Percentiles rank a stretch among this genome's conserved stretches.
Evolutionary conservation across 2,888 invertebrate genomes (phyloP).

Genomic region (Brenthis ino): DNA sequence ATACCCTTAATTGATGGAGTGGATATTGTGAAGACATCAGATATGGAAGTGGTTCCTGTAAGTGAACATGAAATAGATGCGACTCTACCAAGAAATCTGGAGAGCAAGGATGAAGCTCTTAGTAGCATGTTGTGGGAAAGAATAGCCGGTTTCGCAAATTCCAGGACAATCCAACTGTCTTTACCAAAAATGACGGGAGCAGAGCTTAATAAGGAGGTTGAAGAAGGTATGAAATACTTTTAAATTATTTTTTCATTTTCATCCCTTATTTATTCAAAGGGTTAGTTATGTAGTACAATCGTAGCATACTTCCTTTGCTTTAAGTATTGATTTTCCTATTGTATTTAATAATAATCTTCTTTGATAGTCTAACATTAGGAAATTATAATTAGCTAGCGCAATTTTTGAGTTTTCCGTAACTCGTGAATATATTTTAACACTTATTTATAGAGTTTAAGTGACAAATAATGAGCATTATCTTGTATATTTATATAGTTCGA

Average conservation of each 20-base stretch:
- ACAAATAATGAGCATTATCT: too few species aligned
- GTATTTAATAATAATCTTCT: neutral
- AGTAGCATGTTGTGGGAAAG: conserved; percentile 87
- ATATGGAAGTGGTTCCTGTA: conserved; percentile 69
- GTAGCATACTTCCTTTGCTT: too few species aligned
- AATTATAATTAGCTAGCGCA: neutral
- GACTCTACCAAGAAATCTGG: conserved; percentile 84
- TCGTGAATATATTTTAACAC: too few species aligned
- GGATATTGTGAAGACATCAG: conserved; percentile 83
- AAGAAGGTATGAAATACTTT: conserved; percentile 85
- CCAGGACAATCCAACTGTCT: conserved; percentile 88
- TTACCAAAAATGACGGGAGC: conserved; percentile 87
- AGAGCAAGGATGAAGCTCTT: conserved; percentile 86
- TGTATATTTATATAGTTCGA: too few species aligned
- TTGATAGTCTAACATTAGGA: neutral
- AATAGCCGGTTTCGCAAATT: conserved; percentile 86
- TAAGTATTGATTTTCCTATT: too few species aligned
- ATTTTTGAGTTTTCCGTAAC: neutral
- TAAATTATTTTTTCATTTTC: neutral
- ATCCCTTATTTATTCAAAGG: neutral
- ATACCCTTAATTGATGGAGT: conserved; percentile 84
- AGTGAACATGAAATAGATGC: conserved; percentile 88
- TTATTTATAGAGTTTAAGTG: too few species aligned
- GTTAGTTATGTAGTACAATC: neutral
- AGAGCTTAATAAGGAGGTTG: conserved; percentile 86